Conservation (phyloP, 2,113 vertebrate species). For the Mohoua ochrocephala region DNA sequence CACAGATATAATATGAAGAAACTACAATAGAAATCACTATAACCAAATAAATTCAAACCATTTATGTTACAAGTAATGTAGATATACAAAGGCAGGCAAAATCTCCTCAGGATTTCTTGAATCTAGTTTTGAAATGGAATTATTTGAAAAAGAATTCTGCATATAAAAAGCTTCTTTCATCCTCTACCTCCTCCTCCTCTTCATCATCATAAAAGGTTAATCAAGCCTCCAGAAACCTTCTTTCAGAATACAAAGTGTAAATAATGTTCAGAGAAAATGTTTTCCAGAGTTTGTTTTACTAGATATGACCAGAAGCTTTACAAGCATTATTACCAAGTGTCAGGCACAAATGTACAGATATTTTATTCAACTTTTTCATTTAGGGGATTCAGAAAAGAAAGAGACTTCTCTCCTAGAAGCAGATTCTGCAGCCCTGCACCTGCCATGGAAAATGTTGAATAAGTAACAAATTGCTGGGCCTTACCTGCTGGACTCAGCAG, state of each 20-base stretch:
- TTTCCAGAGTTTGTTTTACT: not conserved
- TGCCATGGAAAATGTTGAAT: not conserved
- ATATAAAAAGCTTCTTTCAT: not conserved
- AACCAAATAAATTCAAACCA: not conserved
- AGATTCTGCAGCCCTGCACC: not conserved
- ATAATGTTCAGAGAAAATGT: not conserved
- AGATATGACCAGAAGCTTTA: not conserved
- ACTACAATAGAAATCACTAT: not conserved
- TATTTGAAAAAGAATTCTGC: too few species aligned
- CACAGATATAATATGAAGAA: not conserved
- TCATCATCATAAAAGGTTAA: not conserved
- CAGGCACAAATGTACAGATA: not conserved
- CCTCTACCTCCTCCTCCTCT: not conserved
- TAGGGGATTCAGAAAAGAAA: not conserved
- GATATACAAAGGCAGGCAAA: not conserved
- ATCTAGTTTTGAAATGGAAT: not conserved
- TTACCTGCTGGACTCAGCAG: constrained; percentile 89
- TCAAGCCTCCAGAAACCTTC: not conserved
- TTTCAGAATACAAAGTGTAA: not conserved
- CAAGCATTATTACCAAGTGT: not conserved
- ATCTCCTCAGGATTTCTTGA: not conserved
- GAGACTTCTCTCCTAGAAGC: not conserved
- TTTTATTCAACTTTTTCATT: not conserved
- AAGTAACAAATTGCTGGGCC: not conserved
- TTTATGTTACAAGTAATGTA: not conserved